phyloP scores from a whole-genome alignment of 2,888 invertebrate species.

The Dryocosmus kuriphilus region DNA sequence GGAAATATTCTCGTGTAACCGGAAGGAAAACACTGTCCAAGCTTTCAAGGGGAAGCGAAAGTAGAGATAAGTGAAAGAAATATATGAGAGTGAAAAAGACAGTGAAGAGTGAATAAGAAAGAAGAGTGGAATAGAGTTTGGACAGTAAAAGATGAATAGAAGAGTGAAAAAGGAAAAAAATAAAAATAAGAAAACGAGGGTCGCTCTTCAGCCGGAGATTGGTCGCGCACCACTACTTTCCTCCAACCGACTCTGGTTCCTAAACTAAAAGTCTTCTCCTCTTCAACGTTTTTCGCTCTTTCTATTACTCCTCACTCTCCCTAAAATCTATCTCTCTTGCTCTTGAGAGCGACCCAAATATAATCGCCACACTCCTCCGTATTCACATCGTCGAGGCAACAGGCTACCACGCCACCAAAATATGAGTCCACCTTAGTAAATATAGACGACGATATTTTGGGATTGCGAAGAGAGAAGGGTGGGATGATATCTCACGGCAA shows the following conservation, averaged over 20 bases:
- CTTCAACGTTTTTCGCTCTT: constrained; percentile 45
- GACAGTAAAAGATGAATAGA: constrained; percentile 38
- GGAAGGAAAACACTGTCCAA: constrained; percentile 20
- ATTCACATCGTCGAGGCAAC: constrained; percentile 59
- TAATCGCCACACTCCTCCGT: constrained; percentile 63
- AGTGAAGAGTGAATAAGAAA: constrained; percentile 30
- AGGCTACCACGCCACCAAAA: constrained; percentile 64
- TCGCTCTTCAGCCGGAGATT: constrained; percentile 62
- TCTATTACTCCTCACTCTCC: constrained; percentile 39
- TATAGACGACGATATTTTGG: constrained; percentile 75
- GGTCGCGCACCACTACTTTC: constrained; percentile 71
- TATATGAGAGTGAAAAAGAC: neutral
- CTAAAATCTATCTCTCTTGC: constrained; percentile 52
- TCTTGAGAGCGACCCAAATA: constrained; percentile 68
- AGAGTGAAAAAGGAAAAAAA: constrained; percentile 39
- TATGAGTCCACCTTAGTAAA: constrained; percentile 75
- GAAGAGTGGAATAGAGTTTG: constrained; percentile 10
- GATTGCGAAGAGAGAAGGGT: constrained; percentile 56
- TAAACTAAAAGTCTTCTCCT: constrained; percentile 59
- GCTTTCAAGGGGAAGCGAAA: neutral
- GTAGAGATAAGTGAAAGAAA: neutral
- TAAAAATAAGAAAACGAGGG: constrained; percentile 50
- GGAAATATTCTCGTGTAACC: constrained; percentile 19
- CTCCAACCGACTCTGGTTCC: constrained; percentile 61
- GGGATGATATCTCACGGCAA: constrained; percentile 22